A percentile compares a stretch with the other conserved stretches of the same genome.
Evolutionary conservation across 1,140 invertebrate genomes (phyloP).

Genomic region (Drosophila tani): DNA sequence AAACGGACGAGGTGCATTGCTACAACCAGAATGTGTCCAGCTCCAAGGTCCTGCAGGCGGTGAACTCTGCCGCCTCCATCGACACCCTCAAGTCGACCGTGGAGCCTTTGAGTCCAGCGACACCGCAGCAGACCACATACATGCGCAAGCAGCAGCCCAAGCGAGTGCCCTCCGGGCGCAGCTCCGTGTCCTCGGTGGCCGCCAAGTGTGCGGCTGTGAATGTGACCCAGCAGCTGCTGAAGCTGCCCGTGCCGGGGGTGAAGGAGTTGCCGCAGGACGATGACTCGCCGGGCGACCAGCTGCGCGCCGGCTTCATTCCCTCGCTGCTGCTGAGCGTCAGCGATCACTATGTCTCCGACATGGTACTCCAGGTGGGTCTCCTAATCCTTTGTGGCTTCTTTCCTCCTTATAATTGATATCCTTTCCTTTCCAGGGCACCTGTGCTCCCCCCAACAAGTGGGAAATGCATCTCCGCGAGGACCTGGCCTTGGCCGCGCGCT

Average conservation of each 20-base stretch:
- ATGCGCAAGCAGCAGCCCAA: constrained; percentile 63
- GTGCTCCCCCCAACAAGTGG: constrained; percentile 85
- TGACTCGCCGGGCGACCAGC: constrained; percentile 67
- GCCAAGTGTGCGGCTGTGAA: constrained; percentile 79
- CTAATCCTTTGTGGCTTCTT: rapidly evolving
- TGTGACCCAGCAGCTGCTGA: constrained; percentile 70
- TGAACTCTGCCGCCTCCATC: constrained; percentile 73
- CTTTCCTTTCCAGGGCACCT: constrained; percentile 68
- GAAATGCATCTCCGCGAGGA: constrained; percentile 86
- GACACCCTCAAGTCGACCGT: constrained; percentile 71
- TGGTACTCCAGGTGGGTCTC: constrained; percentile 88
- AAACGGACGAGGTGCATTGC: constrained; percentile 86
- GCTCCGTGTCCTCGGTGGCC: constrained; percentile 79
- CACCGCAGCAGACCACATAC: constrained; percentile 28
- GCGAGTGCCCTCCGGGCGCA: constrained; percentile 71
- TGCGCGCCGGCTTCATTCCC: constrained; percentile 84
- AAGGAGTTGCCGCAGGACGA: constrained; percentile 81
- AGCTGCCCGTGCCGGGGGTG: constrained; percentile 74
- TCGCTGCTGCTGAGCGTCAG: constrained; percentile 88
- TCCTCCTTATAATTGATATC: background rate
- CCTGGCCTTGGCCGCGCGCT: constrained; percentile 87
- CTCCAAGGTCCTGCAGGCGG: constrained; percentile 48
- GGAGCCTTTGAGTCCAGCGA: constrained; percentile 20
- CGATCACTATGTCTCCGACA: constrained; percentile 91
- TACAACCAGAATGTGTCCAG: constrained; percentile 53